Conservation (phyloP, 1,140 invertebrate species). For the Yoshiicerus persimilis region DNA sequence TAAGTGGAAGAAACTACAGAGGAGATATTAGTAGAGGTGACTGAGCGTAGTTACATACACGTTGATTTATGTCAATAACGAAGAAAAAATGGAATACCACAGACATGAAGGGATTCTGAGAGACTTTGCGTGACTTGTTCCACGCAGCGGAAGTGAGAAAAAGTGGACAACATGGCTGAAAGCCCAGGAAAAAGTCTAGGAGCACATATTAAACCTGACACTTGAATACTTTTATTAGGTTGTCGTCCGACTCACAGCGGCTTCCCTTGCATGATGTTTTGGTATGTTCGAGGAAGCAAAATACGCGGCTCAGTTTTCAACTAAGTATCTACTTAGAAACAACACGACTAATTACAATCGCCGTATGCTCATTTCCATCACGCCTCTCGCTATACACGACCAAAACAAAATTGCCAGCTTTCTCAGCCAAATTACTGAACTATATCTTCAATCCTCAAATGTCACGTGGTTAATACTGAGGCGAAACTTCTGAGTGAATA, state of each 20-base stretch:
- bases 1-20: background rate
- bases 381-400: background rate
- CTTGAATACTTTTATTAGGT: constrained; percentile 45
- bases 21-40: background rate
- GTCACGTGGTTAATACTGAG: background rate
- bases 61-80: constrained; percentile 1
- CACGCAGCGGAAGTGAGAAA: constrained; percentile 46
- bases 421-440: background rate
- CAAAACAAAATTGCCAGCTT: background rate
- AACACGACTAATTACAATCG: background rate
- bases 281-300: background rate
- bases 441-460: background rate
- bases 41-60: background rate
- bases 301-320: background rate
- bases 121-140: constrained; percentile 46
- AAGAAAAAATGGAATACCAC: background rate
- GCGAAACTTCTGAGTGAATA: too few species aligned
- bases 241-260: constrained; percentile 9
- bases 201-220: constrained; percentile 46
- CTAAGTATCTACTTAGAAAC: background rate
- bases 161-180: constrained; percentile 48
- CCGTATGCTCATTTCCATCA: background rate
- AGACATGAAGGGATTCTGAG: constrained; percentile 1
- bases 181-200: constrained; percentile 32
- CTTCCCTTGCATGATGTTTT: background rate